These are phyloP conservation scores for Oeneis ivallda DNA, from an alignment of 2,888 invertebrate species.

Conservation along the genomic window DNA sequence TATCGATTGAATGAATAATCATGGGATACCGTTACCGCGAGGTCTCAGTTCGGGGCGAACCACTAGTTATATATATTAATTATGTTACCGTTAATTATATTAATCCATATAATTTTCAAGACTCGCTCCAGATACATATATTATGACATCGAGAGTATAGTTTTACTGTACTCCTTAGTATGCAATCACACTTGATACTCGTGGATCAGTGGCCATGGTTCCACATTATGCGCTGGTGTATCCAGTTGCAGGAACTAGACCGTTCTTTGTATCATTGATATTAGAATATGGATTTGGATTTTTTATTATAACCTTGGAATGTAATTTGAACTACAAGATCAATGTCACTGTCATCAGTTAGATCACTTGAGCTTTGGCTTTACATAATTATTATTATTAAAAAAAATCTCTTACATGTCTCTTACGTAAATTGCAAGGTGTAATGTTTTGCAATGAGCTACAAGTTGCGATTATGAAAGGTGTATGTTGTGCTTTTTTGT, in stretches of 20 bases:
- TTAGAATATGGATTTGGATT: slow-evolving; percentile 20
- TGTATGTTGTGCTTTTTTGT: no score
- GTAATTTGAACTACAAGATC: slow-evolving; percentile 18
- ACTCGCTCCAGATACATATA: slow-evolving; percentile 16
- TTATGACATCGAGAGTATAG: slow-evolving; percentile 21
- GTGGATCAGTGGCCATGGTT: slow-evolving; percentile 49
- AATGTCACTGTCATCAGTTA: slow-evolving; percentile 2
- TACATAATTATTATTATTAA: background rate
- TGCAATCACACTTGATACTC: slow-evolving; percentile 64
- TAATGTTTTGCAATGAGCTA: no score
- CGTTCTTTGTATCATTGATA: slow-evolving; percentile 18
- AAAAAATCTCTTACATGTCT: no score
- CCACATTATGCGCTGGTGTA: slow-evolving; percentile 37
- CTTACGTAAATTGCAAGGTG: no score
- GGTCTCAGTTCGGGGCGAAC: no score
- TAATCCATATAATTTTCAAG: slow-evolving; percentile 1
- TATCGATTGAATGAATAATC: no score
- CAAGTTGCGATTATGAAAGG: no score
- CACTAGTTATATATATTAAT: no score
- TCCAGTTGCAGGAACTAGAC: slow-evolving; percentile 40
- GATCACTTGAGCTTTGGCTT: background rate
- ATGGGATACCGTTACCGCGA: no score
- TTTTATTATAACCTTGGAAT: slow-evolving; percentile 9
- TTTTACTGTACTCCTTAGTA: slow-evolving; percentile 13
- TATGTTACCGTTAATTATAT: background rate